Evolutionary conservation across 2,888 invertebrate genomes (phyloP), one percentile per base, ranked within the genome.

Genomic region (Stenotaenia linearis): DNA sequence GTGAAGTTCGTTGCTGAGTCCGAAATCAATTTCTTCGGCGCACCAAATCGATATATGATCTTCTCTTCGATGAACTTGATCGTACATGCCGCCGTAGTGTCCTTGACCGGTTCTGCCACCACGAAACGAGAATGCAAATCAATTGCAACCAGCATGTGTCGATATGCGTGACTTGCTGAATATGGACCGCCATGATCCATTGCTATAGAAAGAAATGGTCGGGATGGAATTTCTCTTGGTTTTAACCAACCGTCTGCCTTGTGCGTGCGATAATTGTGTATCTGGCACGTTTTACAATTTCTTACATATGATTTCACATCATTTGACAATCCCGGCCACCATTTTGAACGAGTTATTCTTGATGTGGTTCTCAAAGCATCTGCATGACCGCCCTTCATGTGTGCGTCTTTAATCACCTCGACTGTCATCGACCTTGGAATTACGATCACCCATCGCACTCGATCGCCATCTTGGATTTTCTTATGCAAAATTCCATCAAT

Each of bases 331-430:
- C 18, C 21, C 1, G 30, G 18, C 80, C 80, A 75, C 74, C 76
- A 79, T 10, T 76, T 45, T 23, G 23, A n/a, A 18, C n/a, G 10
- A 1, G 15, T 12, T 0, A 80, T 35, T 0, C 30, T 35, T 3
- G 23, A 15, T n/a, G 74, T 18, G 0, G 79, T 79, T 32, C 80
- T 79, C 7, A 18, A n/a, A 1, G 25, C 12, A 9, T 78, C 77
- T 4, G 23, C 74, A 30, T 80, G 79, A 21, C 77, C 61, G 12
- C 30, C 15, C 9, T 79, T 32, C 15, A 80, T 50, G 30, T 78
- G 45, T 15, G 56, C 74, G 15, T 30, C 35, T 18, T 75, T n/a
- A 15, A 61, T 61, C 7, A 21, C 6, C 6, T 5, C 61, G 9
- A 10, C 6, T 5, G 9, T 61, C 18, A 61, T 21, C 9, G 6